A percentile compares a stretch with the other conserved stretches of the same genome.
These are phyloP conservation scores for Pachyseris speciosa DNA, from an alignment of 64 coral and sea anemone species.

Conservation along the genomic window DNA sequence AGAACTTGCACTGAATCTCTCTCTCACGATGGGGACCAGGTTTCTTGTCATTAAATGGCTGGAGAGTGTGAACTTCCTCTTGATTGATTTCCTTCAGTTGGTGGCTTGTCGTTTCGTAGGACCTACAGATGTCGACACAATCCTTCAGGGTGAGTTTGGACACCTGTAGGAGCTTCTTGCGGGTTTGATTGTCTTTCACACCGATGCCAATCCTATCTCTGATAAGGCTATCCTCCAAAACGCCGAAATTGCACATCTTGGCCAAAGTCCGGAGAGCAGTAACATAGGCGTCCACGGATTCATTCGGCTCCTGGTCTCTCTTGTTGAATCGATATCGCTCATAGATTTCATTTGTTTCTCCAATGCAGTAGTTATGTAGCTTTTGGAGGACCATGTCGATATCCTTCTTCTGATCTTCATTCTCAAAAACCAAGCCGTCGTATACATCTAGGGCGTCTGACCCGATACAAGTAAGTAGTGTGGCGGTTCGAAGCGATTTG, in stretches of 20 bases:
- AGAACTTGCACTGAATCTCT: constrained; percentile 1
- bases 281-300: constrained; percentile 63
- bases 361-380: constrained; percentile 54
- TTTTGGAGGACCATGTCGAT: constrained; percentile 61
- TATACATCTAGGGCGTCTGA: constrained; percentile 49
- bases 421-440: constrained; percentile 35
- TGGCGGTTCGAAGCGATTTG: constrained; percentile 50
- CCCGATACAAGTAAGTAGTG: constrained; percentile 68
- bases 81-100: constrained; percentile 66
- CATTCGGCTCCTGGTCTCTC: constrained; percentile 48
- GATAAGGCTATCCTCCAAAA: constrained; percentile 28
- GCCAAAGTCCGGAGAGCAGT: constrained; percentile 43
- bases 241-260: constrained; percentile 64
- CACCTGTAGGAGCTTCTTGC: constrained; percentile 54
- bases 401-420: constrained; percentile 43
- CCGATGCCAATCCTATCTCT: constrained; percentile 58
- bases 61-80: constrained; percentile 37
- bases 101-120: constrained; percentile 34
- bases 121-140: constrained; percentile 65
- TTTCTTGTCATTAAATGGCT: no score
- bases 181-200: neutral
- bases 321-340: constrained; percentile 67
- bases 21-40: no score
- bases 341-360: constrained; percentile 78
- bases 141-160: constrained; percentile 29